A percentile compares a stretch with the other conserved stretches of the same genome.
These are phyloP conservation scores for Argynnis bischoffii DNA, from an alignment of 2,888 invertebrate species.

Conservation along the genomic window DNA sequence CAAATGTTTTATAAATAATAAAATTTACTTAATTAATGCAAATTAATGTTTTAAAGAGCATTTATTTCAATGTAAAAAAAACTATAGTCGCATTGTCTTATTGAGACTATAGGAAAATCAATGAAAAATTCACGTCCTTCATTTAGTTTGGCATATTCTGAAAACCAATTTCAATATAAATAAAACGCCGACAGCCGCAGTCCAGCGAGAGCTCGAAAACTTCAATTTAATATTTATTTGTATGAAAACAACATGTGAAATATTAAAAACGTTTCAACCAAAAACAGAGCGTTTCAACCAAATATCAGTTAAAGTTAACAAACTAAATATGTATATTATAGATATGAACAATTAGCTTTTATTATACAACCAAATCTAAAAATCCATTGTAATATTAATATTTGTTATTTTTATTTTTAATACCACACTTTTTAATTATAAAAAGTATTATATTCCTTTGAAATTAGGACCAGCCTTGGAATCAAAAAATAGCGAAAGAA, in stretches of 20 bases:
- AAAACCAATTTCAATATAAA: slow-evolving; percentile 17
- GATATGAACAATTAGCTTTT: not conserved
- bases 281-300: not conserved
- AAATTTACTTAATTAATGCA: too few species aligned
- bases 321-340: not conserved
- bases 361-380: not conserved
- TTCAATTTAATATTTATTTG: slow-evolving; percentile 12
- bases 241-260: slow-evolving; percentile 6
- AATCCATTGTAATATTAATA: not conserved
- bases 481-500: too few species aligned
- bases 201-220: slow-evolving; percentile 13
- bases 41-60: too few species aligned
- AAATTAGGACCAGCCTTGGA: too few species aligned
- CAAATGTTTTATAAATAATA: too few species aligned
- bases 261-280: slow-evolving; percentile 8
- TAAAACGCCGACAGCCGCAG: slow-evolving; percentile 13
- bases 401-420: not conserved
- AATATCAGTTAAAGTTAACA: not conserved
- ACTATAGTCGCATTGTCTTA: not conserved
- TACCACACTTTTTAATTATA: not conserved
- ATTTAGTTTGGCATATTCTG: slow-evolving; percentile 10
- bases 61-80: too few species aligned
- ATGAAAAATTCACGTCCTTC: slow-evolving; percentile 8
- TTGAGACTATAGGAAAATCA: slow-evolving; percentile 1
- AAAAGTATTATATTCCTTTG: too few species aligned